Evolutionary conservation across 2,888 invertebrate species (phyloP), one percentile per base, ranked within the genome.

Genomic region (Plutella xylostella): DNA sequence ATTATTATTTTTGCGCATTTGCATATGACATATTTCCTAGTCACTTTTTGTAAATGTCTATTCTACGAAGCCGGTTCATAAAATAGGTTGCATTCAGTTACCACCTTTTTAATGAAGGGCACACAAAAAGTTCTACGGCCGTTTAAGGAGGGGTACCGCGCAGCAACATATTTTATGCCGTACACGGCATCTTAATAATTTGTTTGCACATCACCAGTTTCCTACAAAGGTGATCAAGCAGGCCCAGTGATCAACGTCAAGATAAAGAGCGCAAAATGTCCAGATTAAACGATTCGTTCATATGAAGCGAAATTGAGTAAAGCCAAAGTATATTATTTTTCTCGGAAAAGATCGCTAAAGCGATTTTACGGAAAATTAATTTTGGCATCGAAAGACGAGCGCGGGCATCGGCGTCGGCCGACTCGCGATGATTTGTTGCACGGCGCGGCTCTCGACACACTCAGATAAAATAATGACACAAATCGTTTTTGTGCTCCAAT

Each of bases 361-460:
- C 72, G 75, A 78, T 80, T 79, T 78, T 77, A 75, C 72, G 72
- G 70, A 62, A 74, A 78, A 79, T 79, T 79, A 78, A 79, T 79
- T 79, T 76, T 70, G 73, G 72, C 68, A 72, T 71, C 72, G 71
- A 78, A 70, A 74, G 76, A 77, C 76, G 72, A 65, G 69, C 68
- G 9, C 18, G 41, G 35, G 19, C 19, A 58, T 55, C 56, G n/a
- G 55, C 49, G 51, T 54, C 64, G 63, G 56, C 60, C 57, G 56
- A 56, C 51, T 51, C 52, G 52, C 60, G 70, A 73, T 77, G 74
- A 76, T 79, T 75, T 77, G 76, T 70, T 64, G 65, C 40, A 28
- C 68, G 72, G 72, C 71, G 58, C 63, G 58, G 59, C 63, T 64
- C 71, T 68, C 69, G 70, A 67, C 73, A 70, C 68, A 71, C 58